Base-by-base conservation (phyloP, 1,140 invertebrate species). In the Aradophagus sp. region DNA sequence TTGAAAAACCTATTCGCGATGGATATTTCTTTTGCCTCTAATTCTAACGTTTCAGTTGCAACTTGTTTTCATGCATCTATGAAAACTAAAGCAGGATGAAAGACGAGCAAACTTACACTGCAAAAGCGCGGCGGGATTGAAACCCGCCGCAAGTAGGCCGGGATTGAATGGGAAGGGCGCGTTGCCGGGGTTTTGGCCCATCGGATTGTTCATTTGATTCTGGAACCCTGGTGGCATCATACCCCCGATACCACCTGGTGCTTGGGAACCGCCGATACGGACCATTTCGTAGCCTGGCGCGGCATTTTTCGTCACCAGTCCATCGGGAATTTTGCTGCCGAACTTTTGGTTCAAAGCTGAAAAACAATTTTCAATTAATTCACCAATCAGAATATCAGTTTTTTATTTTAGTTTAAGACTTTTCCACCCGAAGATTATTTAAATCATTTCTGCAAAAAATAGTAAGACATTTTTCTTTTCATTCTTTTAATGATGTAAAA, bases 111-210 rank as follows among this genome's bases (percentile, higher is more conserved):
- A 74, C 53, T 68, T 55, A 74, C 75, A 63, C 80, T 92, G 91
- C 79, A 93, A 87, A 81, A 93, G 88, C 76, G 91, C 90, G 73
- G 91, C 90, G 77, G 91, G 87, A 84, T 89, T 91, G 77, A 88
- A 90, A 5, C 87, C 86, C 8, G 63, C 50, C 36, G 78, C 69
- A n/a, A 66, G 29, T 12, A 59, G 34, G 19, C 35, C 41, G 0
- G 63, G 58, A 31, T 70, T 70, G 16, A 70, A 63, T 0, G 59
- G 67, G 19, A 63, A 70, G 1, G 55, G 29, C 3, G 29, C 13
- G 34, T 52, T 70, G n/a, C 11, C 47, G 0, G 59, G 36, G 11
- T 50, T 47, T 32, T 38, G 67, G n/a, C 73, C 75, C 47, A 82
- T 72, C 4, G 75, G 80, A 35, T 72, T 74, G 73, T 80, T 75